Conservation (phyloP, 2,888 invertebrate species). For the Dermolepida albohirtum region DNA sequence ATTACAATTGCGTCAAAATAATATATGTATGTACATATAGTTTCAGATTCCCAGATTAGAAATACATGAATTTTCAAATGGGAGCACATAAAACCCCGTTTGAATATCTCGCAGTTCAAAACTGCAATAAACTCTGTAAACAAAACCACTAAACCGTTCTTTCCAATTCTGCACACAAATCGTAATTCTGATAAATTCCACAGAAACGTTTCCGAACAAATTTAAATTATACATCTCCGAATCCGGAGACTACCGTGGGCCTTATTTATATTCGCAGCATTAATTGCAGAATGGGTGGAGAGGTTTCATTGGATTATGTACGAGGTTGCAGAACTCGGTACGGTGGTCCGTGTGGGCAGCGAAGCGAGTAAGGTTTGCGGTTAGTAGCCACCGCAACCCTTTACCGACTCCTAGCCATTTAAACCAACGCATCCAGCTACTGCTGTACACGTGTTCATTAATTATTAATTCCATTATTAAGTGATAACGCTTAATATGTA, state of each 20-base stretch:
- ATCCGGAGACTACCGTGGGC: not conserved
- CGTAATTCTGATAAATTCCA: too few relatives aligned
- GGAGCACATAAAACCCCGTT: too few relatives aligned
- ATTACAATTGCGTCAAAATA: too few relatives aligned
- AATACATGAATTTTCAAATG: too few relatives aligned
- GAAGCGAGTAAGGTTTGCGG: conserved; percentile 22
- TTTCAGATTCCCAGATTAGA: too few relatives aligned
- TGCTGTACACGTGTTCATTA: conserved; percentile 26
- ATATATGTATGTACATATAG: too few relatives aligned
- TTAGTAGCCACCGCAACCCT: conserved; percentile 17
- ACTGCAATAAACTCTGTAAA: too few relatives aligned
- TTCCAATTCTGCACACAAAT: too few relatives aligned
- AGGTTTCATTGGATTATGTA: conserved; percentile 8
- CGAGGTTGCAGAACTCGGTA: not conserved
- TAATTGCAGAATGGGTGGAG: conserved; percentile 3
- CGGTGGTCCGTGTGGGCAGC: conserved; percentile 8
- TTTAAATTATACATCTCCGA: too few relatives aligned
- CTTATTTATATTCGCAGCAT: conserved; percentile 7
- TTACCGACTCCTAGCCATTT: not conserved
- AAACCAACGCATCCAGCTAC: conserved; percentile 12
- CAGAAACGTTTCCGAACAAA: too few relatives aligned
- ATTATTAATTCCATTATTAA: conserved; percentile 33
- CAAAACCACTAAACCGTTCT: too few relatives aligned
- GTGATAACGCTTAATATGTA: conserved; percentile 25
- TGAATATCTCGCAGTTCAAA: too few relatives aligned